Conservation (phyloP, 2,113 vertebrate species). For the Petromus typicus region DNA sequence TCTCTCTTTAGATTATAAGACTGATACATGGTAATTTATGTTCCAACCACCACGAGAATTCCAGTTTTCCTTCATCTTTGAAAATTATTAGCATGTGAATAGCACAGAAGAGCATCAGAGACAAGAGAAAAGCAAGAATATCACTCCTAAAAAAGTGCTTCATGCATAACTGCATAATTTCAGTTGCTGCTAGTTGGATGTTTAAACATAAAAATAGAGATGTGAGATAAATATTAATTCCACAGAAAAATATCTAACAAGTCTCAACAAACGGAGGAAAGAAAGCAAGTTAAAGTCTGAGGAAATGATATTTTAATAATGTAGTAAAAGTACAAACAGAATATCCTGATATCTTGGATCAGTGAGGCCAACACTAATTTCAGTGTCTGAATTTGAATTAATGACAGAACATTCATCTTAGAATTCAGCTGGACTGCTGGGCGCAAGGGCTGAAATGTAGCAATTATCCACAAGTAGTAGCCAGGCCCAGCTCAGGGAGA, state of each 20-base stretch:
- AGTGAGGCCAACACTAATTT: constrained; percentile 36
- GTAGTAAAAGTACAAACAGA: constrained; percentile 23
- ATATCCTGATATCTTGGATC: neutral
- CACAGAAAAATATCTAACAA: neutral
- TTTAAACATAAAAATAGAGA: neutral
- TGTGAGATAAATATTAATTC: constrained; percentile 19
- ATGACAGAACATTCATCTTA: neutral
- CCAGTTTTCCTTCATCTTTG: constrained; percentile 1
- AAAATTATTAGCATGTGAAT: constrained; percentile 7
- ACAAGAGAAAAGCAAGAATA: constrained; percentile 17
- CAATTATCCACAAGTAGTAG: neutral
- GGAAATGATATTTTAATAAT: constrained; percentile 29
- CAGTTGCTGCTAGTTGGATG: neutral
- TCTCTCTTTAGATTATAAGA: neutral
- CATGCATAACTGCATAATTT: neutral
- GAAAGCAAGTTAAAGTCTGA: neutral
- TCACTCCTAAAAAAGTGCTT: neutral
- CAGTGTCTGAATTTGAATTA: constrained; percentile 49
- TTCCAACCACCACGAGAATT: neutral
- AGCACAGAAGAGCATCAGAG: neutral
- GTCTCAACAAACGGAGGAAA: constrained; percentile 16
- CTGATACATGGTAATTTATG: neutral
- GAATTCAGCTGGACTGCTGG: neutral
- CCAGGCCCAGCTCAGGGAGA: neutral
- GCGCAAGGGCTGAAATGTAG: neutral